Conservation (phyloP, 2,888 invertebrate species). For the Mythimna impura region DNA sequence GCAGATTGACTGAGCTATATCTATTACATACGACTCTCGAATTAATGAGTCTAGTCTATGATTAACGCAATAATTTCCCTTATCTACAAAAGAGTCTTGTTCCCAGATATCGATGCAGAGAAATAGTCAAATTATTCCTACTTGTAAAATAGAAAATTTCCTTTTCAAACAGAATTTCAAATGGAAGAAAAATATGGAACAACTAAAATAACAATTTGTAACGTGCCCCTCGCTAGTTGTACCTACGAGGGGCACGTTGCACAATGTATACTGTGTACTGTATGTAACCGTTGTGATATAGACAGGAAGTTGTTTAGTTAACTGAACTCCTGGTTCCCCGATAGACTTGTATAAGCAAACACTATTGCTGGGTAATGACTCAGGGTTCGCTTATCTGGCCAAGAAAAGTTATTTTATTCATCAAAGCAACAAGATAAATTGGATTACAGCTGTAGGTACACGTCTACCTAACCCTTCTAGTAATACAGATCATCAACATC, state of each 20-base stretch:
- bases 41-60: too few species aligned
- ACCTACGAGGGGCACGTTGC: too few species aligned
- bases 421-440: neutral
- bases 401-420: too few species aligned
- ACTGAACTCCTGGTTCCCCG: too few species aligned
- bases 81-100: neutral
- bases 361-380: neutral
- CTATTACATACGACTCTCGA: neutral
- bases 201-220: conserved; percentile 11
- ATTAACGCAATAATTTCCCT: neutral
- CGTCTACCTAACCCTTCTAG: neutral
- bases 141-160: conserved; percentile 4
- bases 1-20: too few species aligned
- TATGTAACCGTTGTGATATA: too few species aligned
- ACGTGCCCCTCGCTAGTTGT: conserved; percentile 5
- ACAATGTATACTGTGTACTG: too few species aligned
- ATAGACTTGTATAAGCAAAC: neutral
- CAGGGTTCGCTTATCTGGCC: too few species aligned
- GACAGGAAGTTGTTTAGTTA: too few species aligned
- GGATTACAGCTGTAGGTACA: neutral
- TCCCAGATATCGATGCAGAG: neutral
- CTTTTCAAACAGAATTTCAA: conserved; percentile 34
- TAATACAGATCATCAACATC: too few species aligned
- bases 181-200: conserved; percentile 32
- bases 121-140: conserved; percentile 9